Percentiles rank a stretch among this genome's conserved stretches.
Evolutionary conservation across 2,797 vertebrate species (phyloP).

Genomic region (Heteromormyrus szaboi): DNA sequence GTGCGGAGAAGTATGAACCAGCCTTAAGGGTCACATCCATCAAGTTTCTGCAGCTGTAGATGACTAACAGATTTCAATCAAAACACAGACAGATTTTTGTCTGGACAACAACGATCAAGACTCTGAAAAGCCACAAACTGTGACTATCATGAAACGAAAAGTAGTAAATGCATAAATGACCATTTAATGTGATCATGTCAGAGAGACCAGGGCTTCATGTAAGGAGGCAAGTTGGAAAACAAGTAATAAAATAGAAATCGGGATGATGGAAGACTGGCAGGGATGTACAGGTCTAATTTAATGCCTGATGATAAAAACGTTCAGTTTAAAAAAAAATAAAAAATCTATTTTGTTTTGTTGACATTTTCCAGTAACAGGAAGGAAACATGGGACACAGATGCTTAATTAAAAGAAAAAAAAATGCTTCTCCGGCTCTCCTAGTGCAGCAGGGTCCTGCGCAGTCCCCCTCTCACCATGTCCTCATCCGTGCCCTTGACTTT

Average conservation of each 20-base stretch:
- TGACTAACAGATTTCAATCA: neutral
- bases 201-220: neutral
- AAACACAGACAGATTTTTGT: neutral
- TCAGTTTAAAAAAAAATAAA: neutral
- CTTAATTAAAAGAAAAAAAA: neutral
- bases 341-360: neutral
- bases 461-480: constrained; percentile 77
- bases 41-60: neutral
- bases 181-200: neutral
- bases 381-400: neutral
- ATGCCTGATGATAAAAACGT: constrained; percentile 48
- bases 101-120: neutral
- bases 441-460: neutral
- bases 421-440: neutral
- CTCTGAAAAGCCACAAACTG: neutral
- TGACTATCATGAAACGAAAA: neutral
- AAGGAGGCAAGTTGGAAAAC: neutral
- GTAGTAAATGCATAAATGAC: neutral
- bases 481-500: constrained; percentile 91
- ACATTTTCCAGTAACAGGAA: neutral
- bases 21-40: neutral
- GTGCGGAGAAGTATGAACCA: neutral
- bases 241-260: constrained; percentile 36
- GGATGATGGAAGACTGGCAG: constrained; percentile 53
- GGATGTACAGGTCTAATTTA: constrained; percentile 56